Base-by-base conservation (phyloP, 1,140 invertebrate genomes). In the Choristoneura fumiferana region DNA sequence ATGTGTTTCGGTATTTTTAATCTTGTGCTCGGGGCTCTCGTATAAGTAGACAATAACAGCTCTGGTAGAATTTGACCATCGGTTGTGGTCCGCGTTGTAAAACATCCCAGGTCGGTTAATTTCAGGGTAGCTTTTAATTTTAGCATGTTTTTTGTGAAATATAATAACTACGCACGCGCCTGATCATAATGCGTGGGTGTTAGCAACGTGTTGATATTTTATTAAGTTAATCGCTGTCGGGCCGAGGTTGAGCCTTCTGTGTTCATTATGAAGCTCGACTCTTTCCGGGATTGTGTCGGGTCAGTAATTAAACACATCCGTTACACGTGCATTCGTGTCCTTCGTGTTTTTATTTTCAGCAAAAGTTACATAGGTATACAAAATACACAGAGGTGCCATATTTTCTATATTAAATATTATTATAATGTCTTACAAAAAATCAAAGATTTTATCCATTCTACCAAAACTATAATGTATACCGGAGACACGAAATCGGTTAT, bases 231-330 rank as follows among this genome's bases (percentile, higher is more conserved):
- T 81, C 67, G 70, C 62, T n/a, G 17, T n/a, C 43, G 62, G 69
- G 62, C 57, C 34, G 67, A 72, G 65, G 69, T 68, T 54, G 43
- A 59, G 69, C 49, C 68, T 62, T 67, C 73, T 80, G 69, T 73
- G 67, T 73, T 73, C 62, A 67, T 81, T 84, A 84, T 81, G 69
- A 81, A 79, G 69, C 80, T 73, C 67, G 65, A 78, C 76, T 81
- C 72, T 79, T 81, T 81, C 62, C 61, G 65, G 71, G 77, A 83
- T 84, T 81, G 73, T 76, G 82, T 83, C 67, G 76, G 79, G 71
- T 83, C 73, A 78, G 78, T 80, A 83, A 86, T 88, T 86, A 85
- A 83, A 83, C 73, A 82, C 83, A 86, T 84, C 78, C 82, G 83
- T 62, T 76, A 76, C 79, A 78, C 71, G 69, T 76, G 73, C 70